Evolutionary conservation across 2,888 invertebrate genomes (phyloP), one percentile per base, ranked within the genome.

Genomic region (Gastrophysa polygoni): DNA sequence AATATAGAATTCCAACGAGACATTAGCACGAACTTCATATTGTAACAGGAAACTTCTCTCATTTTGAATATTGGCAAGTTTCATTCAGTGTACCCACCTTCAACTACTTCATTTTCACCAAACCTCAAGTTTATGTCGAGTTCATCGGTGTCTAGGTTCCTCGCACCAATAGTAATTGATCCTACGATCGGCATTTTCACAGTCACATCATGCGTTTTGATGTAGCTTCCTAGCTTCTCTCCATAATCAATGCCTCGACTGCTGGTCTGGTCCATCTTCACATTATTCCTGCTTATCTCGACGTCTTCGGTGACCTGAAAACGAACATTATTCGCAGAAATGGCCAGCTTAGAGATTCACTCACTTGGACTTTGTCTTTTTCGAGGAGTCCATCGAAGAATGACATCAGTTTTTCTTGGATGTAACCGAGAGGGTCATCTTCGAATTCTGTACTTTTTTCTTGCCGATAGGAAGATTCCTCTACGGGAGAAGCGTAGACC

Each of bases 191-290:
- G 92, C 69, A 92, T 79, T 75, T 89, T 87, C 82, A 92, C 88
- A 75, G 89, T 88, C 52, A 91, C 88, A 78, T 93, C 92, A 76
- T 92, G 92, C 66, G 88, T 88, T 73, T 88, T 85, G 68, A 93
- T 84, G 80, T 88, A 91, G 76, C 84, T 85, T 76, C 90, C 89
- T 47, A 92, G 81, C 73, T 90, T 89, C 74, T 91, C 83, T 78
- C 91, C 86, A 71, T 85, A 85, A 68, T 81, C 79, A 32, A 71
- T 70, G 58, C 87, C 86, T 62, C 88, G 85, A 6, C 29, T 48
- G 24, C 38, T 50, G 11, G 85, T 82, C 59, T 86, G 68, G 72
- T 87, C 87, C 52, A 83, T 83, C 57, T 83, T 83, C 74, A 84
- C 85, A 63, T 87, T 86, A 74, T 85, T 93, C 73, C 89, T 87